Evolutionary conservation across 2,888 invertebrate species (phyloP).

Genomic region (Meganola albula): DNA sequence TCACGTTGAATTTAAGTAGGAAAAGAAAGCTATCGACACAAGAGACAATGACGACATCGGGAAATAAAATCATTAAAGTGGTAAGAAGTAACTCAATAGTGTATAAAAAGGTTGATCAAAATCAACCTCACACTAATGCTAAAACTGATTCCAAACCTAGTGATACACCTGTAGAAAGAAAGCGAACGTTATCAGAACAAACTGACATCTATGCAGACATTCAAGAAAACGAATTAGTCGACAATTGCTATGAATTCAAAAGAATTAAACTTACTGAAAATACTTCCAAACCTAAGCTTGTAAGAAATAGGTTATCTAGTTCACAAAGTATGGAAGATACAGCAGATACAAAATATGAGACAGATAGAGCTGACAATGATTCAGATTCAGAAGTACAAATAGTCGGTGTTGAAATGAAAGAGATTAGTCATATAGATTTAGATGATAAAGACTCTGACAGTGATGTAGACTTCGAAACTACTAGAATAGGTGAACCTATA

Average conservation of each 20-base stretch:
- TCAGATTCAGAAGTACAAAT: constrained; percentile 67
- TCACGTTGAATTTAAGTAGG: constrained; percentile 54
- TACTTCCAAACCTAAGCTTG: constrained; percentile 54
- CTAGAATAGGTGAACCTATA: constrained; percentile 42
- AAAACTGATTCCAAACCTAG: constrained; percentile 40
- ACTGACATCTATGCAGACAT: constrained; percentile 50
- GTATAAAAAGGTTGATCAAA: constrained; percentile 59
- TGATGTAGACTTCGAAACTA: constrained; percentile 54
- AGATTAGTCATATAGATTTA: constrained; percentile 33
- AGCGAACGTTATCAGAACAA: constrained; percentile 58
- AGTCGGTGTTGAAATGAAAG: constrained; percentile 46
- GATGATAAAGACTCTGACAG: constrained; percentile 38
- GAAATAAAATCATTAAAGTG: constrained; percentile 68
- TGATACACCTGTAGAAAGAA: constrained; percentile 45
- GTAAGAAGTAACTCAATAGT: constrained; percentile 68
- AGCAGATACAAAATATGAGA: constrained; percentile 30
- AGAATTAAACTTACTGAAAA: constrained; percentile 54
- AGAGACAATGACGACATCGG: constrained; percentile 57
- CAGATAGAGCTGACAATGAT: constrained; percentile 45
- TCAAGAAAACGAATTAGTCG: constrained; percentile 57
- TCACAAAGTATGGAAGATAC: constrained; percentile 35
- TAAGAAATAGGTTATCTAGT: constrained; percentile 47
- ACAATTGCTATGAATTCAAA: constrained; percentile 64
- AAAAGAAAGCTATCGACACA: constrained; percentile 65
- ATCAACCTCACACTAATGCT: constrained; percentile 29